Evolutionary conservation across 1,140 invertebrate genomes (phyloP), one percentile per base, ranked within the genome.

Genomic region (Heliconius himera): DNA sequence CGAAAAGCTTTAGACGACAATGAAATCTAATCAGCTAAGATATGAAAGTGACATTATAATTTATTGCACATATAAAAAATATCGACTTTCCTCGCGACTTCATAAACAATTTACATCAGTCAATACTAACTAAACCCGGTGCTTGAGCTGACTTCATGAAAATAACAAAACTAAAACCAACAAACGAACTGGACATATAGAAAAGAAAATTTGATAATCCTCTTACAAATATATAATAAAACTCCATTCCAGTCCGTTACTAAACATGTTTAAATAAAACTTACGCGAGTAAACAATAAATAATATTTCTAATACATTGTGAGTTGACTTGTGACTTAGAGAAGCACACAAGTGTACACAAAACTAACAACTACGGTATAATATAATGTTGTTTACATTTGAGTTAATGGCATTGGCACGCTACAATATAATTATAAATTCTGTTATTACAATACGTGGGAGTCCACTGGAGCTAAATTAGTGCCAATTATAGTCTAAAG

Each of bases 41-140:
- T 91, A 91, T 91, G 90, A 91, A 89, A 88, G 85, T 85, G 85
- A 90, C 84, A 88, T 85, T 88, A 88, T 90, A 89, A 88, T 87
- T 89, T 91, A 94, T 92, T 93, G 92, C 92, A 93, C 92, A 92
- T 93, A 94, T 78, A 92, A 93, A 51, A 93, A 91, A 91, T 90
- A 93, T 86, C 87, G 84, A 91, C 91, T 87, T 84, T 83, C 79
- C 80, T 81, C 83, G 75, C 56, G 74, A 85, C 26, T 66, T 66
- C 13, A 29, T 29, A 66, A 66, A 66, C 60, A 29, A 66, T 66
- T 26, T 66, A 66, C 36, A 72, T 72, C 81, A 86, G 84, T 86
- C 41, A 70, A 80, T 81, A 56, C 76, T 71, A 36, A 70, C 66
- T 70, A 54, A 38, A 79, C 38, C 26, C 73, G 26, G 60, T n/a